These are phyloP conservation scores for Mercenaria mercenaria DNA, from an alignment of 1,140 invertebrate genomes.

Conservation along the genomic window DNA sequence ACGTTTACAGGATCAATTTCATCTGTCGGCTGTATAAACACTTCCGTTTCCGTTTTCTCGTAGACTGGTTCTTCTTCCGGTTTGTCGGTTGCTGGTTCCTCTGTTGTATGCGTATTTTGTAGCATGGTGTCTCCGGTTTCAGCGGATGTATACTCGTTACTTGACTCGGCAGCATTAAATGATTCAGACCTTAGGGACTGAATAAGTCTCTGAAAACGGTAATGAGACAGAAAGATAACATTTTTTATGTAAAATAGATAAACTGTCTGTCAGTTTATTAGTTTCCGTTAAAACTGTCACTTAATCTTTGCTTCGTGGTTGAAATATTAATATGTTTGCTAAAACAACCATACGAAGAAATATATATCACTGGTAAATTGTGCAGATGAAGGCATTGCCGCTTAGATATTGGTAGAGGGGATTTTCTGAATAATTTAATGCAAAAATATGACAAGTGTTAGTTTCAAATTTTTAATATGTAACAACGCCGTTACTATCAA, in stretches of 20 bases:
- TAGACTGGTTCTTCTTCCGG: conserved; percentile 34
- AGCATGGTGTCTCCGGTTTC: conserved; percentile 78
- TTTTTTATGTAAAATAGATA: not conserved
- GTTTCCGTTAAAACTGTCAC: not conserved
- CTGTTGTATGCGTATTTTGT: conserved; percentile 34
- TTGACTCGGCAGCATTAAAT: conserved; percentile 67
- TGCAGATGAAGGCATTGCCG: no score
- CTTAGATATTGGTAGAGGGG: no score
- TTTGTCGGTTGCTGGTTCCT: conserved; percentile 58
- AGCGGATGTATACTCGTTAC: conserved; percentile 73
- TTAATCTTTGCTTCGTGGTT: not conserved
- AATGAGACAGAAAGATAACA: not conserved
- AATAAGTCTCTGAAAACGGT: conserved; percentile 74
- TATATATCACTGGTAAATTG: no score
- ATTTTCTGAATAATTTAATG: no score
- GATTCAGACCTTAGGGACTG: conserved; percentile 75
- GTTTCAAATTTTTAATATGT: no score
- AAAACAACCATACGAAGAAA: no score
- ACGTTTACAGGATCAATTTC: conserved; percentile 45
- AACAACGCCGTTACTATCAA: no score
- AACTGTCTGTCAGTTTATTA: no score
- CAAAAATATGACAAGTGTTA: no score
- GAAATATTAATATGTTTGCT: not conserved
- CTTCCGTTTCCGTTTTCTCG: conserved; percentile 72
- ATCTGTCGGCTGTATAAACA: conserved; percentile 68